Conservation (phyloP, 2,113 vertebrate species). For the Clarias batrachus region DNA sequence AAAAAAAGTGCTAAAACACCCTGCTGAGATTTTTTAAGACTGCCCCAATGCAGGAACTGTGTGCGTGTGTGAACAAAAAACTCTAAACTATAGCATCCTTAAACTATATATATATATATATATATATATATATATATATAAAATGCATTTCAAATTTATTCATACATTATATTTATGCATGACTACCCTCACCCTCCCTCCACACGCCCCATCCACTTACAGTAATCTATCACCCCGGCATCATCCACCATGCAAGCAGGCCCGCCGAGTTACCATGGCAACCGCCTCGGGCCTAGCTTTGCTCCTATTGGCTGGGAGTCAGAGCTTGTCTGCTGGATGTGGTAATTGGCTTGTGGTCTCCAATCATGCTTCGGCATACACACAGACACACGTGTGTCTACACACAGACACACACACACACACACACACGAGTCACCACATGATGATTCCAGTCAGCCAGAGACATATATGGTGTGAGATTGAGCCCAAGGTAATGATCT, state of each 20-base stretch:
- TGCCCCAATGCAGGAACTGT: background rate
- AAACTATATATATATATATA: background rate
- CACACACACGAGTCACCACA: slow-evolving; percentile 39
- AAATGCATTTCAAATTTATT: slow-evolving; percentile 60
- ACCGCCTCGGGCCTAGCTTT: slow-evolving; percentile 79
- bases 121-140: background rate
- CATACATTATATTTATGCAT: slow-evolving; percentile 65
- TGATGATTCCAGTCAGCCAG: slow-evolving; percentile 46
- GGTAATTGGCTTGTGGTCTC: slow-evolving; percentile 83
- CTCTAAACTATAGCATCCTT: background rate
- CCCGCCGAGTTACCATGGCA: slow-evolving; percentile 78
- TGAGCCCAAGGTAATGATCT: slow-evolving; percentile 68
- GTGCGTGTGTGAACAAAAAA: slow-evolving; percentile 13
- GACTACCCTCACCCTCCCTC: slow-evolving; percentile 44
- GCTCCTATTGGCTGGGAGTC: slow-evolving; percentile 77
- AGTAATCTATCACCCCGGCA: slow-evolving; percentile 79
- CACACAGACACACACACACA: slow-evolving; percentile 32
- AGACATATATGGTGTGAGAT: slow-evolving; percentile 55
- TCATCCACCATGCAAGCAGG: slow-evolving; percentile 79
- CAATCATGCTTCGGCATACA: slow-evolving; percentile 56
- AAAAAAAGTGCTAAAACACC: slow-evolving; percentile 7
- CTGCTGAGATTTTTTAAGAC: slow-evolving; percentile 7
- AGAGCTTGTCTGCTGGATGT: slow-evolving; percentile 76
- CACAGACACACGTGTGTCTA: slow-evolving; percentile 41
- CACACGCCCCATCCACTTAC: slow-evolving; percentile 72